Percentiles rank a stretch among this genome's conserved stretches.
Conservation (phyloP, 2,888 invertebrate genomes). For the Alsophila aescularia region DNA sequence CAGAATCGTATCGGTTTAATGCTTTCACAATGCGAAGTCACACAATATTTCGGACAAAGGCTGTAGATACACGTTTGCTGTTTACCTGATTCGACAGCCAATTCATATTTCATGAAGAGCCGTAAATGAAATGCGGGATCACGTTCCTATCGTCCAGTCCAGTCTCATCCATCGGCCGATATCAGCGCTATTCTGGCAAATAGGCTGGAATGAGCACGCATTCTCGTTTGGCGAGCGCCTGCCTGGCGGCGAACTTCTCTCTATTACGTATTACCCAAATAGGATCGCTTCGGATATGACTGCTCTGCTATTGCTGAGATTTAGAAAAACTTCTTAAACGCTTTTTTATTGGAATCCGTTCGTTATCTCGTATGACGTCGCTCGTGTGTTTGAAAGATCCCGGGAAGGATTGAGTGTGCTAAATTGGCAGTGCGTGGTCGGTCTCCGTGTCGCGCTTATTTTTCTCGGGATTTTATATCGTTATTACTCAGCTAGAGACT, state of each 20-base stretch:
- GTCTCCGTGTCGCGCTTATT: slow-evolving; percentile 30
- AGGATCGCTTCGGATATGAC: slow-evolving; percentile 66
- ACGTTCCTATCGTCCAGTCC: slow-evolving; percentile 57
- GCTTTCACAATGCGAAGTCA: too few species aligned
- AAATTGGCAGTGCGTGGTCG: slow-evolving; percentile 35
- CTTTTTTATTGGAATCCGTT: slow-evolving; percentile 35
- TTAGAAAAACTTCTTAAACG: slow-evolving; percentile 51
- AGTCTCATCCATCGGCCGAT: slow-evolving; percentile 60
- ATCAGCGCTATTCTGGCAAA: slow-evolving; percentile 64
- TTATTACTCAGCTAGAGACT: slow-evolving; percentile 43
- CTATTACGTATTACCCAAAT: slow-evolving; percentile 68
- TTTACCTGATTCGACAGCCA: slow-evolving; percentile 32
- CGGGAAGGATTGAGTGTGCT: slow-evolving; percentile 11
- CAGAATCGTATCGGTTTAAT: too few species aligned
- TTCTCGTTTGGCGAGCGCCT: slow-evolving; percentile 62
- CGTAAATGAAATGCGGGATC: slow-evolving; percentile 67
- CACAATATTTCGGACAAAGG: neutral
- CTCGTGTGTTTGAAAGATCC: slow-evolving; percentile 11
- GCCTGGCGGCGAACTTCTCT: slow-evolving; percentile 69
- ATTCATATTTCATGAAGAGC: slow-evolving; percentile 49
- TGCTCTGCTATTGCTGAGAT: slow-evolving; percentile 54
- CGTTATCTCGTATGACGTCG: slow-evolving; percentile 15
- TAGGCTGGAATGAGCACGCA: slow-evolving; percentile 63
- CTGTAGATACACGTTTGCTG: slow-evolving; percentile 18
- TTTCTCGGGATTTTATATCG: slow-evolving; percentile 42